A percentile compares a stretch with the other conserved stretches of the same genome.
These are phyloP conservation scores for Hypocryptadius cinnamomeus DNA, from an alignment of 2,113 vertebrate species.

Conservation along the genomic window DNA sequence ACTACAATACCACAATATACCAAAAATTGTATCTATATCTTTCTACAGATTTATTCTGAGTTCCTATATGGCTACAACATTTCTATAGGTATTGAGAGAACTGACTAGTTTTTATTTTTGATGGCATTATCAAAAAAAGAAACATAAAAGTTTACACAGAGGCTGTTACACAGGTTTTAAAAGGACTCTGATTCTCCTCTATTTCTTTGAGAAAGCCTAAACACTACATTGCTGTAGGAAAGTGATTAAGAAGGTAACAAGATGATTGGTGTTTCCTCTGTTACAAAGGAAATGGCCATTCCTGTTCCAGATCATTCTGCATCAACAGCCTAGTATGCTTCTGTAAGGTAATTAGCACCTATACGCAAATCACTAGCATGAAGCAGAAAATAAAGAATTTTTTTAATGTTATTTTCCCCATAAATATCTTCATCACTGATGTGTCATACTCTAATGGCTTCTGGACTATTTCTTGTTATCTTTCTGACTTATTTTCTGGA, in stretches of 20 bases:
- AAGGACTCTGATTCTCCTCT: background rate
- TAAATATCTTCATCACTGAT: background rate
- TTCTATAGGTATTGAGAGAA: background rate
- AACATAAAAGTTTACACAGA: background rate
- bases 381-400: background rate
- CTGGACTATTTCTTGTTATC: background rate
- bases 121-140: background rate
- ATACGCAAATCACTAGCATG: background rate
- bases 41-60: background rate
- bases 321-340: background rate
- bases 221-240: background rate
- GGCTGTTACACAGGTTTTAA: background rate
- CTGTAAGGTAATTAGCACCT: background rate
- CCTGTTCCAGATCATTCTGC: background rate
- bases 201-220: background rate
- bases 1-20: too few species aligned
- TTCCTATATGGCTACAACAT: background rate
- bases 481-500: background rate
- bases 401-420: background rate
- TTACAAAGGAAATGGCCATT: background rate
- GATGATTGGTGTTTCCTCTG: background rate
- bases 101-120: background rate
- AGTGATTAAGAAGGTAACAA: background rate
- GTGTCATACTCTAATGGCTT: background rate
- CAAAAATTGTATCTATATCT: background rate